Percentiles rank a stretch among this genome's conserved stretches.
These are phyloP conservation scores for Emydura subglobosa DNA, from an alignment of 2,113 vertebrate genomes.

Conservation along the genomic window DNA sequence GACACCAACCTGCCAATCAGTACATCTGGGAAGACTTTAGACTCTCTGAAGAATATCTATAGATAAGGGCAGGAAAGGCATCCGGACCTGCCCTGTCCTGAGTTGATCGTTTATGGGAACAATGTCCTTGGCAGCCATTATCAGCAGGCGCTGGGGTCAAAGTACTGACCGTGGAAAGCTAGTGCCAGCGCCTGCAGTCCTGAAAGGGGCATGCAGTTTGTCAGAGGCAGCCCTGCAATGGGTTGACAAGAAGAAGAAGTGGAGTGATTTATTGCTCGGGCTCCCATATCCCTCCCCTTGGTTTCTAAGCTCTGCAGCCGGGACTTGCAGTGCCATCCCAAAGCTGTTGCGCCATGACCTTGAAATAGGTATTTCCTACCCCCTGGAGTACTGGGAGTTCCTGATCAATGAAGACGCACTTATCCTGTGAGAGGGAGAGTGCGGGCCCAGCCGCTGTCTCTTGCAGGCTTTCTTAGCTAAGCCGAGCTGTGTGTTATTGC, in stretches of 20 bases:
- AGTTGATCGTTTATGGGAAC: neutral
- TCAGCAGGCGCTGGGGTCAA: neutral
- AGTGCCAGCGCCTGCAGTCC: neutral
- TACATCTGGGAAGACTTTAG: fast-evolving
- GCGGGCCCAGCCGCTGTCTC: too few species aligned
- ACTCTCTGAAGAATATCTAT: fast-evolving
- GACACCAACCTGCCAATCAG: neutral
- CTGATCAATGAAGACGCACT: neutral
- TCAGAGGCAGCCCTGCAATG: neutral
- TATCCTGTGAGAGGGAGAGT: neutral
- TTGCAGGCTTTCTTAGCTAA: neutral
- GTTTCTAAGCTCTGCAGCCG: neutral
- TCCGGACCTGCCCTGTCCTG: neutral
- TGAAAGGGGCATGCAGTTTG: neutral
- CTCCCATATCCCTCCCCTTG: neutral
- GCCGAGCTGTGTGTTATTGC: neutral
- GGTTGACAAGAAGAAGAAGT: neutral
- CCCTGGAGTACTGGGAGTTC: neutral
- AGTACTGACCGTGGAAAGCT: neutral
- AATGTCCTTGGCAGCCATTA: neutral
- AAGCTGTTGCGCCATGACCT: neutral
- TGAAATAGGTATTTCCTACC: neutral
- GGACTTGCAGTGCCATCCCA: neutral
- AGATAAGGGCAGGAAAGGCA: neutral
- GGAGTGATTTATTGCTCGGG: neutral